Conservation (phyloP, 2,797 vertebrate genomes). For the Melanotaenia trifasciata region DNA sequence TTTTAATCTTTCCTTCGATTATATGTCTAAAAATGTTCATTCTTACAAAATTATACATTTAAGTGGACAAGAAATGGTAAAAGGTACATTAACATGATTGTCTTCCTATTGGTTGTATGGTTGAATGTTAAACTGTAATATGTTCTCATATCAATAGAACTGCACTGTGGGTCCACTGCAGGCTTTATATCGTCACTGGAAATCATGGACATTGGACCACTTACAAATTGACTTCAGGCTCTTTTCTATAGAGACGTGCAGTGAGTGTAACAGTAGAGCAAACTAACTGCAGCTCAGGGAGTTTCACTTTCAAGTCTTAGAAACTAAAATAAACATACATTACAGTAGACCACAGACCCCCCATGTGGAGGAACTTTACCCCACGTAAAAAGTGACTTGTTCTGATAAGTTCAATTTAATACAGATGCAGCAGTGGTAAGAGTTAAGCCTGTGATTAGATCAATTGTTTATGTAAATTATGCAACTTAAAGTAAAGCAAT, state of each 20-base stretch:
- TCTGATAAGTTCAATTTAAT: conserved; percentile 47
- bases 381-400: conserved; percentile 16
- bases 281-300: conserved; percentile 76
- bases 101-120: neutral
- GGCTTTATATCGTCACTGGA: conserved; percentile 39
- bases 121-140: neutral
- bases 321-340: conserved; percentile 75
- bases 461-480: conserved; percentile 40
- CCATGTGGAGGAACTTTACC: conserved; percentile 43
- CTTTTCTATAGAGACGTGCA: conserved; percentile 49
- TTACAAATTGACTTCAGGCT: conserved; percentile 57
- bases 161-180: conserved; percentile 18
- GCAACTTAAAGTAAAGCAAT: conserved; percentile 38
- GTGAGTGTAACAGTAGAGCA: conserved; percentile 66
- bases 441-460: conserved; percentile 36
- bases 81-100: neutral
- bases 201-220: conserved; percentile 44
- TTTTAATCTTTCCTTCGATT: neutral
- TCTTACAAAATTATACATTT: neutral
- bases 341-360: conserved; percentile 71
- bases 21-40: neutral
- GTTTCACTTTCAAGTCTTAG: conserved; percentile 74
- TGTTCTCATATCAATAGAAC: conserved; percentile 8
- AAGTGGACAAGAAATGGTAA: neutral
- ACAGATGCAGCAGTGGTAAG: conserved; percentile 15